These are phyloP conservation scores for Hydrolagus affinis DNA, from an alignment of 2,113 vertebrate species.

Conservation along the genomic window DNA sequence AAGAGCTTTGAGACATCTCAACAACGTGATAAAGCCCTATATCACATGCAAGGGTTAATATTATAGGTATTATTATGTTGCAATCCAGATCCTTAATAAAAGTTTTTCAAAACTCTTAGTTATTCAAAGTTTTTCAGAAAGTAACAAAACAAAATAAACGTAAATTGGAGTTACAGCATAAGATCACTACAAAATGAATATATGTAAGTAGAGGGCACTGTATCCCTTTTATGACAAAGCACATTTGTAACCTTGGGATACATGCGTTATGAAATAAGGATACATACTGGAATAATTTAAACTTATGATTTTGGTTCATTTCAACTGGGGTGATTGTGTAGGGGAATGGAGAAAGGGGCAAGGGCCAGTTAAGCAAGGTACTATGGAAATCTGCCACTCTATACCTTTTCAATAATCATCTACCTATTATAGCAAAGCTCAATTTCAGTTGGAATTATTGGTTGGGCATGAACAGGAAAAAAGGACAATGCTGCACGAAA, in stretches of 20 bases:
- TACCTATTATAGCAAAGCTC: not conserved
- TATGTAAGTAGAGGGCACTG: no score
- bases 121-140: no score
- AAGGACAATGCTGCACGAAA: no score
- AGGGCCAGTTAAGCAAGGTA: no score
- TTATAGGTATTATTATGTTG: no score
- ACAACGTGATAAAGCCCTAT: no score
- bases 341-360: not conserved
- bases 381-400: not conserved
- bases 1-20: no score
- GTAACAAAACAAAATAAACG: not conserved
- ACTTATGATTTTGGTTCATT: not conserved
- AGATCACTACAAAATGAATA: not conserved
- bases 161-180: not conserved
- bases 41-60: no score
- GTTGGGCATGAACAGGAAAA: no score
- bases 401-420: not conserved
- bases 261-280: not conserved
- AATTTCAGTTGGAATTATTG: not conserved
- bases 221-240: not conserved
- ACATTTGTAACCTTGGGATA: not conserved
- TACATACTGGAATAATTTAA: not conserved
- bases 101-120: not conserved
- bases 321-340: no score
- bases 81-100: no score